Conservation (phyloP, 2,113 vertebrate genomes). For the Gnathonemus echidnorhynchus region DNA sequence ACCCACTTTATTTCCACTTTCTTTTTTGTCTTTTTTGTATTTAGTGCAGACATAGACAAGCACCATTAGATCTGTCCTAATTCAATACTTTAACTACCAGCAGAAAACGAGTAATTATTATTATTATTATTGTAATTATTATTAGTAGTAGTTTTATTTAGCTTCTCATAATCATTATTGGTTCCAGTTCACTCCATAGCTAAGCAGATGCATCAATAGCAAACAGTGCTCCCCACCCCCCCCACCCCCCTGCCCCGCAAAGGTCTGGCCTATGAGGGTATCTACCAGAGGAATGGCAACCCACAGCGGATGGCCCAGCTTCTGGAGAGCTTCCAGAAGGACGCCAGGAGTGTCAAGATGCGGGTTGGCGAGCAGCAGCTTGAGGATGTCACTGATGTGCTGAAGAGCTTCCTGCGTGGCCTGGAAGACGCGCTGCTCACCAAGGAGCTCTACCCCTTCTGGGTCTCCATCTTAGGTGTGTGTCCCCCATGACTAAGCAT, state of each 20-base stretch:
- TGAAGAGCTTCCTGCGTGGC: conserved; percentile 79
- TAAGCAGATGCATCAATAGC: not conserved
- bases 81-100: not conserved
- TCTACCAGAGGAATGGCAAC: conserved; percentile 77
- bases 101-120: not conserved
- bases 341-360: conserved; percentile 86
- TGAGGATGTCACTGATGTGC: conserved; percentile 78
- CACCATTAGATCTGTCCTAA: not conserved
- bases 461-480: conserved; percentile 70
- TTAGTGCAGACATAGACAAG: not conserved
- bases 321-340: conserved; percentile 75
- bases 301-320: conserved; percentile 62
- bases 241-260: not conserved
- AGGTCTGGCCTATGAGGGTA: conserved; percentile 80
- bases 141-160: not conserved
- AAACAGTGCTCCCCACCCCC: not conserved
- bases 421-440: conserved; percentile 82
- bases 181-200: not conserved
- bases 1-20: not conserved
- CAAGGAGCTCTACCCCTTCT: conserved; percentile 94
- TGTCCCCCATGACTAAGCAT: not conserved
- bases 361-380: conserved; percentile 75
- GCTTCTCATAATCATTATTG: not conserved
- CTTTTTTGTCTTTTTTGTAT: not conserved
- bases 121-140: not conserved